A percentile compares a stretch with the other conserved stretches of the same genome.
phyloP scores from a whole-genome alignment of 2,797 vertebrate genomes.

The Neostethus bicornis region DNA sequence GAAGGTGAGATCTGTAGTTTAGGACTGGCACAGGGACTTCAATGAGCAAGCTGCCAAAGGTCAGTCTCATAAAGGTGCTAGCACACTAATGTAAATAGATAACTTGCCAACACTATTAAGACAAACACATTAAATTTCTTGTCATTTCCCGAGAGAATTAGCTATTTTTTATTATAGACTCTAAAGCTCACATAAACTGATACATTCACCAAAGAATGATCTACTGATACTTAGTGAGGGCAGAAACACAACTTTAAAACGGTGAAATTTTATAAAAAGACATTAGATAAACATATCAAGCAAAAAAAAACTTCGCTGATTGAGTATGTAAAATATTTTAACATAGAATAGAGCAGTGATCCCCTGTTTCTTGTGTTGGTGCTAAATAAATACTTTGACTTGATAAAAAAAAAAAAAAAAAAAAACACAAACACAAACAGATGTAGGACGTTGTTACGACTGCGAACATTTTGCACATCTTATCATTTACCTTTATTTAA shows the following conservation, averaged over 20 bases:
- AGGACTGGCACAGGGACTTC: constrained; percentile 54
- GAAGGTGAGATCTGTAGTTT: constrained; percentile 68
- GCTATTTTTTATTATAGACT: background rate
- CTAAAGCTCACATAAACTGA: background rate
- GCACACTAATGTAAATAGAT: constrained; percentile 29
- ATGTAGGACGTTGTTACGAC: too few relatives aligned
- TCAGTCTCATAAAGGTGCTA: constrained; percentile 60
- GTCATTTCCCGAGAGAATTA: constrained; percentile 12
- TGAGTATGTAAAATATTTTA: too few relatives aligned
- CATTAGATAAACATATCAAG: background rate
- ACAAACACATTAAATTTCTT: constrained; percentile 19
- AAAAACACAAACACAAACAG: too few relatives aligned
- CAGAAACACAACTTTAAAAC: background rate
- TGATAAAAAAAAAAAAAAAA: too few relatives aligned
- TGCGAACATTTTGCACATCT: too few relatives aligned
- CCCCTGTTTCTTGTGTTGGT: too few relatives aligned
- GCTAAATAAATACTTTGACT: too few relatives aligned
- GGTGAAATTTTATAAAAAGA: background rate
- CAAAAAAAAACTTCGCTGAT: too few relatives aligned
- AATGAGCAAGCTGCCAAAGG: constrained; percentile 63
- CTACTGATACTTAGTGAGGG: background rate
- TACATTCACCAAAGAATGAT: background rate
- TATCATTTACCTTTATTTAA: too few relatives aligned
- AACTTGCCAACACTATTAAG: constrained; percentile 27
- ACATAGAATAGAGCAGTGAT: too few relatives aligned